Evolutionary conservation across 2,113 vertebrate genomes (phyloP), one percentile per base, ranked within the genome.

Genomic region (Tachycineta bicolor): DNA sequence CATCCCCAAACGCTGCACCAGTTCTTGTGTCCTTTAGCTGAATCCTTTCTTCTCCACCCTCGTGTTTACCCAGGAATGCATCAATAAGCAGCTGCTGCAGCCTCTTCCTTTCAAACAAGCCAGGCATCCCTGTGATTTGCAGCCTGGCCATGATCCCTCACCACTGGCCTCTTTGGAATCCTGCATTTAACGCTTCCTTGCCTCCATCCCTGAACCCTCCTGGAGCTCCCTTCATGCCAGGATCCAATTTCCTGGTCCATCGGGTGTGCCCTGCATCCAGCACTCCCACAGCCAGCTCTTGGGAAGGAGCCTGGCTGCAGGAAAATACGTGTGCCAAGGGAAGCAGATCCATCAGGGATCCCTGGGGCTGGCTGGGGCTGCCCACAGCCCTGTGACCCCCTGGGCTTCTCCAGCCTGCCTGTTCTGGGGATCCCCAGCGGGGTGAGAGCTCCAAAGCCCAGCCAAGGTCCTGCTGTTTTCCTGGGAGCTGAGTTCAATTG

Each of bases 41-140:
- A 94, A 67, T 73, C 94, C 76, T 82, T 75, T 78, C 87, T 92
- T 78, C 82, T 71, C 67, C 44, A 47, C 84, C 49, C 68, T 7
- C 4, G 2, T 67, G 59, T 92, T 90, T 80, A 69, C 46, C 55
- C 50, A 33, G 67, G 25, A 87, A 71, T 7, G 47, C 85, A 75
- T 43, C 78, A 46, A 34, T 1, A 73, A 33, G 9, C 29, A 60
- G 74, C 59, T 62, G 46, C 22, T 4, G 21, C 80, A 90, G 65
- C 55, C 34, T 34, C 50, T 62, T 70, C n/a, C 81, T 70, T 87
- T 59, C 68, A 68, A 60, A 80, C 22, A 29, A 74, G 60, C 8
- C 69, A 31, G 28, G 58, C 44, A 34, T 31, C 43, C 59, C 43
- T 0, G 1, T 49, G 41, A 47, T 69, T n/a, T 83, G 46, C 63